These are phyloP conservation scores for Anniella stebbinsi DNA, from an alignment of 2,797 vertebrate genomes.

Conservation along the genomic window DNA sequence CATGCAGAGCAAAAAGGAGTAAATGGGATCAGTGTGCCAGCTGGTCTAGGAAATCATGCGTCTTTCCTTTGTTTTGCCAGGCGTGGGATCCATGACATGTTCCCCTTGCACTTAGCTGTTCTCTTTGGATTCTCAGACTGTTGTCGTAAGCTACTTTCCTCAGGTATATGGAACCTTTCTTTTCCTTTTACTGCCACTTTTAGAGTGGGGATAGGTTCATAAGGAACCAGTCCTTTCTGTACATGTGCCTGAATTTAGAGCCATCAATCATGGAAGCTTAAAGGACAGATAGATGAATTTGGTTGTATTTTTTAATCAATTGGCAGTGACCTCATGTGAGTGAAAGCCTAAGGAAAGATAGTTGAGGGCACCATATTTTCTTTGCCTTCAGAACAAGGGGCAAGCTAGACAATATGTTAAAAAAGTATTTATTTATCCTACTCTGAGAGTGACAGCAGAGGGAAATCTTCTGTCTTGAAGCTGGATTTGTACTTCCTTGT, in stretches of 20 bases:
- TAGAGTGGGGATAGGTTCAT: neutral
- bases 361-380: neutral
- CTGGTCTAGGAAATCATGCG: neutral
- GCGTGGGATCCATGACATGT: slow-evolving; percentile 96
- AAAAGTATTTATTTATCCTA: neutral
- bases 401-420: neutral
- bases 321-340: neutral
- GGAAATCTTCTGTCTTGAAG: neutral
- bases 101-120: slow-evolving; percentile 97
- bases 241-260: neutral
- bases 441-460: neutral
- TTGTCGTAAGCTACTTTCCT: slow-evolving; percentile 99
- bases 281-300: neutral
- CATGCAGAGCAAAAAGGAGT: neutral
- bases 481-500: neutral
- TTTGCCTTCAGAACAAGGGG: neutral
- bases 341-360: neutral
- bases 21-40: neutral
- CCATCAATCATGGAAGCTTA: neutral
- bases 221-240: neutral
- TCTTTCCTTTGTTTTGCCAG: slow-evolving; percentile 73
- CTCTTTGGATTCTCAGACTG: slow-evolving; percentile 98
- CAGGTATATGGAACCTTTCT: slow-evolving; percentile 81
- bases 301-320: neutral
- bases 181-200: rapidly evolving